These are phyloP conservation scores for Capitulum mitella DNA, from an alignment of 2,888 invertebrate genomes.

Conservation along the genomic window DNA sequence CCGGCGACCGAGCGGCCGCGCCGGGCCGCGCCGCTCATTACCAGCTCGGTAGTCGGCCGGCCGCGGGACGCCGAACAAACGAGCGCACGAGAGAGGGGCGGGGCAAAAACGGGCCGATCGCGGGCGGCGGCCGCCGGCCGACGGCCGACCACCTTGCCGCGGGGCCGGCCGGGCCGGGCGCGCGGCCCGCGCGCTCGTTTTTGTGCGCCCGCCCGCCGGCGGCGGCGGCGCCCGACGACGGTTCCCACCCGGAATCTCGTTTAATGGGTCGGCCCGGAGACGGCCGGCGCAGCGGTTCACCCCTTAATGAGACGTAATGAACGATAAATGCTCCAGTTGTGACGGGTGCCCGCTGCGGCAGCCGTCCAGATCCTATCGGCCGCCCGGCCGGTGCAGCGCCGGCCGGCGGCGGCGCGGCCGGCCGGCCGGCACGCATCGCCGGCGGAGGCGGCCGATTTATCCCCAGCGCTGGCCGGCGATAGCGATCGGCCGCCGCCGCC, in stretches of 20 bases:
- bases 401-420: neutral
- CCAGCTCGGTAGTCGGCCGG: too few relatives aligned
- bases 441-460: neutral
- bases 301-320: constrained; percentile 24
- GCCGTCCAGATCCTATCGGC: neutral
- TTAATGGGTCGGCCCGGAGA: constrained; percentile 7
- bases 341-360: neutral
- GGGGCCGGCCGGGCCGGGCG: neutral
- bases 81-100: neutral
- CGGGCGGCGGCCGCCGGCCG: neutral
- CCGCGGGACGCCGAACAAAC: neutral
- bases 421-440: constrained; percentile 8
- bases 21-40: too few relatives aligned
- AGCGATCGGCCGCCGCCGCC: neutral
- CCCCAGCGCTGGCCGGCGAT: neutral
- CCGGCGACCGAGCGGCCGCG: too few relatives aligned
- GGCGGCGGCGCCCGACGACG: neutral
- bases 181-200: neutral
- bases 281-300: constrained; percentile 7
- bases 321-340: constrained; percentile 13
- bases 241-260: constrained; percentile 17
- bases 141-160: neutral
- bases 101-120: neutral
- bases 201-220: neutral
- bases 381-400: neutral